Base-by-base conservation (phyloP, 1,140 invertebrate species). In the Drosophila guanche region DNA sequence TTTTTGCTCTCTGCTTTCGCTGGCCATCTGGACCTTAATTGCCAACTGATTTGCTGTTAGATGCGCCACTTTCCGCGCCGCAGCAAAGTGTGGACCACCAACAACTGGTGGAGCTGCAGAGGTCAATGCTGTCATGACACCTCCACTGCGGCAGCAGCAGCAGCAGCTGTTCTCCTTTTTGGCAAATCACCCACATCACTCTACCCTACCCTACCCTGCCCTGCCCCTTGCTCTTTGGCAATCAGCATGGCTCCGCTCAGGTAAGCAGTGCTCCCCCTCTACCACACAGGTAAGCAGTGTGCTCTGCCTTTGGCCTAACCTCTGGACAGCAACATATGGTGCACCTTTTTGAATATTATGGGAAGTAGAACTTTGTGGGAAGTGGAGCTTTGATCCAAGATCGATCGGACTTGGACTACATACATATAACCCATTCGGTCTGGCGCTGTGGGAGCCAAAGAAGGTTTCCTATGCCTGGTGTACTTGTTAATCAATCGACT, bases 401-500 rank as follows among this genome's bases (percentile, higher is more conserved):
- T 27, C 5, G 25, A 27, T 27, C 25, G 25, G 5, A 27, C 25
- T 6, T 5, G 5, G 6, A 27, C 25, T 0, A n/a, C n/a, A n/a
- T n/a, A n/a, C 4, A 5, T 1, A 27, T 6, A 1, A 1, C 25
- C 5, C 10, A 47, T 20, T 45, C 6, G 22, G 10, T 5, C 48
- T 53, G n/a, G 12, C 60, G 47, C 65, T 85, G 79, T 85, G 76
- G 79, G 80, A 84, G 76, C 67, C 76, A 16, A n/a, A 29, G 29
- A 40, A 10, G 10, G 16, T 45, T 29, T 45, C n/a, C 20, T 10
- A 20, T 22, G 22, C 22, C 16, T 25, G 10, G 22, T 12, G 45
- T 33, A 85, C 63, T 70, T 76, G 80, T 73, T 85, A 85, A 85
- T 85, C 81, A 85, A 63, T 67, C 67, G 63, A 53, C 68, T 52